Percentiles rank a stretch among this genome's conserved stretches.
phyloP scores from a whole-genome alignment of 2,888 invertebrate genomes.

The Scaptomyza parva region DNA sequence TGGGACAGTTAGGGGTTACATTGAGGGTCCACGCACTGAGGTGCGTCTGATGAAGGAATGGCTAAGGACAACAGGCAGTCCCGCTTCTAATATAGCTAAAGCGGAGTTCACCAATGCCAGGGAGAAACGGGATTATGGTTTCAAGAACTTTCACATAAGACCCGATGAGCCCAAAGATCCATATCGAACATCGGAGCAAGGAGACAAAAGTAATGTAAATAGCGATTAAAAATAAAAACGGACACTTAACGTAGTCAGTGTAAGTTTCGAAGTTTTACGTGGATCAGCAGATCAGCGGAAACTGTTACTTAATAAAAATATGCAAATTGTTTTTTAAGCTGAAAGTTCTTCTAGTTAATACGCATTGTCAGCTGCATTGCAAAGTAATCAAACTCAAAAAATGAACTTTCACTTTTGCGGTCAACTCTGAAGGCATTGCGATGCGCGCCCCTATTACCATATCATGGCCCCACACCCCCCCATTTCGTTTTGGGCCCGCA shows the following conservation, averaged over 20 bases:
- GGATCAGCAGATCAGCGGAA: no score
- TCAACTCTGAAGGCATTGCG: conserved; percentile 8
- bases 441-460: conserved; percentile 1
- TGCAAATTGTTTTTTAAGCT: not conserved
- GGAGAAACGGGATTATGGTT: conserved; percentile 45
- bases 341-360: not conserved
- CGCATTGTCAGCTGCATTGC: conserved; percentile 1
- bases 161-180: conserved; percentile 32
- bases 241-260: not conserved
- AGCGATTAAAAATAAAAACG: not conserved
- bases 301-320: no score
- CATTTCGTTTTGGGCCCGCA: conserved; percentile 31
- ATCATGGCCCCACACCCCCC: conserved; percentile 1
- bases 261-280: not conserved
- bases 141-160: conserved; percentile 56
- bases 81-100: conserved; percentile 89
- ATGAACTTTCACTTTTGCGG: conserved; percentile 36
- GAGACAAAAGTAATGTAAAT: not conserved
- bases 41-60: conserved; percentile 86
- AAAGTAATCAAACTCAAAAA: conserved; percentile 10
- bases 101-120: conserved; percentile 86
- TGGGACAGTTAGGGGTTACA: conserved; percentile 87
- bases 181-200: not conserved
- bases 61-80: conserved; percentile 90
- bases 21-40: conserved; percentile 86